Percentiles rank a stretch among this genome's conserved stretches.
Evolutionary conservation across 2,888 invertebrate species (phyloP).

Genomic region (Diarsia dahlii): DNA sequence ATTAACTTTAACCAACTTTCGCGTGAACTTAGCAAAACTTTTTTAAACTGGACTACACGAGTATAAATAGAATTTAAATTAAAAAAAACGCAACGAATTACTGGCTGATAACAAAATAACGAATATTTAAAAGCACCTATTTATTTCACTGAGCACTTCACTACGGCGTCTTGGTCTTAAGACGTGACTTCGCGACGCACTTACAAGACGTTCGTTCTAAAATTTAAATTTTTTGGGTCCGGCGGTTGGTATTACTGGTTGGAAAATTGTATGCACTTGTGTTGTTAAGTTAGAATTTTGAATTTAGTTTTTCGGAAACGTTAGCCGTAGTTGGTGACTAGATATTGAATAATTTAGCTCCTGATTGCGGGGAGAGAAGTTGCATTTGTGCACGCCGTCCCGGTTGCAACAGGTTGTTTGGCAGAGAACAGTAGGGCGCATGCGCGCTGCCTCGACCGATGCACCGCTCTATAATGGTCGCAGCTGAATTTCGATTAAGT

Average conservation of each 20-base stretch:
- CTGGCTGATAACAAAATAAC: constrained; percentile 69
- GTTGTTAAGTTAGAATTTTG: constrained; percentile 47
- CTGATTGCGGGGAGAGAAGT: constrained; percentile 82
- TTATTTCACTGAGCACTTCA: constrained; percentile 82
- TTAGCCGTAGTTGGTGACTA: constrained; percentile 54
- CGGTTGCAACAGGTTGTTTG: constrained; percentile 90
- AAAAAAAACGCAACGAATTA: constrained; percentile 64
- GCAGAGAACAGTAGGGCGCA: constrained; percentile 78
- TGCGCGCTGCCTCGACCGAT: constrained; percentile 79
- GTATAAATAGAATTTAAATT: constrained; percentile 56
- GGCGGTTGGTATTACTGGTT: constrained; percentile 63
- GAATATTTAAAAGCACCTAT: constrained; percentile 79
- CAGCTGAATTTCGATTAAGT: constrained; percentile 59
- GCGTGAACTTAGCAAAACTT: constrained; percentile 59
- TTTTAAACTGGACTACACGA: constrained; percentile 59
- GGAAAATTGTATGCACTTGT: constrained; percentile 53
- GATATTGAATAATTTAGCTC: constrained; percentile 75
- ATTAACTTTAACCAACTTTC: constrained; percentile 64
- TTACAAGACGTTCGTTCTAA: constrained; percentile 74
- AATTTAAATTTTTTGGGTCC: constrained; percentile 63
- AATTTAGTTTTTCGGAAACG: constrained; percentile 51
- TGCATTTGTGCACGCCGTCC: constrained; percentile 89
- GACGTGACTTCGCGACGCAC: constrained; percentile 75
- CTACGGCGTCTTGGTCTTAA: constrained; percentile 80
- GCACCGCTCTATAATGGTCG: constrained; percentile 83